Conservation (phyloP, 1,140 invertebrate species). For the Eupristina koningsbergeri region DNA sequence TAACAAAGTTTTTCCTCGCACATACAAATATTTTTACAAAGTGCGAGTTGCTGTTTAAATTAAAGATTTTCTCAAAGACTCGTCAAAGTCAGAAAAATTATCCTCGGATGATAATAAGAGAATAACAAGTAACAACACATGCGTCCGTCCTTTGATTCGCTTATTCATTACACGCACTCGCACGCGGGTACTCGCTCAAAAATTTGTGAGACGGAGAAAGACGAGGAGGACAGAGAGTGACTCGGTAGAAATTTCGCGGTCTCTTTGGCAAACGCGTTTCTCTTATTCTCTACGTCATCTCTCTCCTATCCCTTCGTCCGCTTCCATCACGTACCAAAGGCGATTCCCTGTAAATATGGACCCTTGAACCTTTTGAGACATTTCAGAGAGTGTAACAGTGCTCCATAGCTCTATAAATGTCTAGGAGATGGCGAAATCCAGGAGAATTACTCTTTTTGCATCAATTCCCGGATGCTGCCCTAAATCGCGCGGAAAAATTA, state of each 20-base stretch:
- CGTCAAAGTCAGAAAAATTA: conserved; percentile 39
- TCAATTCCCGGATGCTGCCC: too few relatives aligned
- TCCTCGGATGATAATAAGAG: conserved; percentile 50
- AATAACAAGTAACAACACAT: conserved; percentile 36
- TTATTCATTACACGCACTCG: conserved; percentile 4
- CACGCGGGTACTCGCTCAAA: conserved; percentile 55
- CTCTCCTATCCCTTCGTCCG: too few relatives aligned
- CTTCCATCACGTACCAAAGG: conserved; percentile 29
- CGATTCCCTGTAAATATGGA: conserved; percentile 51
- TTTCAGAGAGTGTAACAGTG: background rate
- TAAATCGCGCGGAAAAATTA: too few relatives aligned
- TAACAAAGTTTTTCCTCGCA: conserved; percentile 21
- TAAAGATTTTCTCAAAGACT: conserved; percentile 26
- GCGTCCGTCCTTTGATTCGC: conserved; percentile 67
- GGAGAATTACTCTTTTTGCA: too few relatives aligned
- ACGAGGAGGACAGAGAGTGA: background rate
- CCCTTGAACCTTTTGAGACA: conserved; percentile 42
- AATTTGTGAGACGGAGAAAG: conserved; percentile 61
- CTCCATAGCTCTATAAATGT: too few relatives aligned
- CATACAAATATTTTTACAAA: conserved; percentile 26
- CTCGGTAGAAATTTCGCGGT: conserved; percentile 66
- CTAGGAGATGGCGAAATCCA: too few relatives aligned
- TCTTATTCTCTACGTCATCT: conserved; percentile 36
- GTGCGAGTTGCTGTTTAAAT: background rate
- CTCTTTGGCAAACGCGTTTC: conserved; percentile 62